Conservation (phyloP, 2,888 invertebrate genomes). For the Pandemis heparana region DNA sequence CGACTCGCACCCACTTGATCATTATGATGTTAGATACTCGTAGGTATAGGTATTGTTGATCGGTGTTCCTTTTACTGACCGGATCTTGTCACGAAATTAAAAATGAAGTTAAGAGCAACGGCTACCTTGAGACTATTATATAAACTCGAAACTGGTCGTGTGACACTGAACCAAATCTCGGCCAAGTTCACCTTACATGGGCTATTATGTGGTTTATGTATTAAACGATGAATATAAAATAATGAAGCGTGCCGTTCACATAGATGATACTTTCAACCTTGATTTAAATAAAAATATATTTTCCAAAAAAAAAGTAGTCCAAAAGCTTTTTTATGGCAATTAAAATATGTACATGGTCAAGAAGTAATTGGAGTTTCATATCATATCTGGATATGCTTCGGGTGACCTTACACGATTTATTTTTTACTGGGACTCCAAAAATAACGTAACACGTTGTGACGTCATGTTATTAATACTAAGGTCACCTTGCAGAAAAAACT, state of each 20-base stretch:
- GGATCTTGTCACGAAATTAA: neutral
- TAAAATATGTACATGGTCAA: too few relatives aligned
- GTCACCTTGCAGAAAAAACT: too few relatives aligned
- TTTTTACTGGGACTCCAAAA: neutral
- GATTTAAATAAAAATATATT: neutral
- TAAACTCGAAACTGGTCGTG: constrained; percentile 30
- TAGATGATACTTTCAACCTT: neutral
- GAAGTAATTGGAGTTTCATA: neutral
- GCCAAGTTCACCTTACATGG: constrained; percentile 33
- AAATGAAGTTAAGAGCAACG: neutral
- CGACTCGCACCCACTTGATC: too few relatives aligned
- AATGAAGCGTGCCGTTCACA: neutral
- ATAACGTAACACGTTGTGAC: neutral
- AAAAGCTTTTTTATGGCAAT: too few relatives aligned
- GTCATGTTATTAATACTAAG: too few relatives aligned
- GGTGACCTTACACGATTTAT: neutral
- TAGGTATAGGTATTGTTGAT: too few relatives aligned
- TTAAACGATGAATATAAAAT: constrained; percentile 1
- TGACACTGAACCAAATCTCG: constrained; percentile 24
- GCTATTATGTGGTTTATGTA: constrained; percentile 1
- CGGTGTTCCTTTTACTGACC: neutral
- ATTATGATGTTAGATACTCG: too few relatives aligned
- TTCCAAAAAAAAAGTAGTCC: neutral
- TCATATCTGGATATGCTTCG: neutral
- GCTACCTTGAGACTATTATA: constrained; percentile 6